These are phyloP conservation scores for Hirundo rustica DNA, from an alignment of 2,797 vertebrate species.

Conservation along the genomic window DNA sequence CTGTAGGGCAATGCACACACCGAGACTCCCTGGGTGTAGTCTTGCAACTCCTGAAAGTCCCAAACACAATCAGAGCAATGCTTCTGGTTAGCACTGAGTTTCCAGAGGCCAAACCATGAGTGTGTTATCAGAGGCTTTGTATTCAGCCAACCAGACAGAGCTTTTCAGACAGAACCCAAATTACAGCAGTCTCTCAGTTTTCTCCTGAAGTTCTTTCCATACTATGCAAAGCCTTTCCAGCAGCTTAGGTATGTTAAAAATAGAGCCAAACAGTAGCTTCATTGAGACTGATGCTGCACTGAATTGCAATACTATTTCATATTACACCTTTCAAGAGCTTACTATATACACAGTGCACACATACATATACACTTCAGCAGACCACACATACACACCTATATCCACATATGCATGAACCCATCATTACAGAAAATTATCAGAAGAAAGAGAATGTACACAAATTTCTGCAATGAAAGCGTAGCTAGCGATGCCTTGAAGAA, in stretches of 20 bases:
- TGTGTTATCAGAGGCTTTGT: neutral
- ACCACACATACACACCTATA: neutral
- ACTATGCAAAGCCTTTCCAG: neutral
- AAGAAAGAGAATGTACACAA: neutral
- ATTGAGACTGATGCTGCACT: slow-evolving; percentile 6
- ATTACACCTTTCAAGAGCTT: neutral
- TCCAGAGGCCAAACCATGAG: neutral
- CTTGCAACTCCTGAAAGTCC: neutral
- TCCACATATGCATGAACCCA: neutral
- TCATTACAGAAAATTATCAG: neutral
- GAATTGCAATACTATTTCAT: neutral
- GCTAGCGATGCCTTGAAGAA: neutral
- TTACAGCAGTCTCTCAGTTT: neutral
- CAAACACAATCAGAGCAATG: neutral
- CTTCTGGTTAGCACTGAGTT: neutral
- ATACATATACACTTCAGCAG: neutral
- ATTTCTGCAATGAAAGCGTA: neutral
- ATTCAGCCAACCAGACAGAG: neutral
- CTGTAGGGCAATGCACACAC: neutral
- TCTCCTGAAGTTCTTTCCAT: neutral
- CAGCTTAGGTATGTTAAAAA: neutral
- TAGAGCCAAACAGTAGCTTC: slow-evolving; percentile 11
- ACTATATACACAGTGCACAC: neutral
- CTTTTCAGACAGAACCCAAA: neutral
- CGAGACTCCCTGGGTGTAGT: neutral